Evolutionary conservation across 2,888 invertebrate genomes (phyloP).

Genomic region (Allophyes oxyacanthae): DNA sequence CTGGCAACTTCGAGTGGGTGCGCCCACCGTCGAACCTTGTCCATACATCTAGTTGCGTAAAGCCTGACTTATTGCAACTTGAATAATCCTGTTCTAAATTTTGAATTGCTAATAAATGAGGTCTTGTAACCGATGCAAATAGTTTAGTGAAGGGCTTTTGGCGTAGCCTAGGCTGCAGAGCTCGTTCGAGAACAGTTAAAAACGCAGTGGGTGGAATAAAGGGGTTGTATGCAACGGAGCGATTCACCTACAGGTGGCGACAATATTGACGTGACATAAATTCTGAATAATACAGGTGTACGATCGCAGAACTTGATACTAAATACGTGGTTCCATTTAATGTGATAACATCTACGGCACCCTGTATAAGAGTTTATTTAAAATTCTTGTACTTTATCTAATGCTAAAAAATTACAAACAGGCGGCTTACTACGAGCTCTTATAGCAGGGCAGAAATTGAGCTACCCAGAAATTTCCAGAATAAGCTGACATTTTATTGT

Average conservation of each 20-base stretch:
- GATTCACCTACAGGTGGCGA: background rate
- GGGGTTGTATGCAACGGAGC: conserved; percentile 5
- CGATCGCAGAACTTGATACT: too few species aligned
- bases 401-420: too few species aligned
- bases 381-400: too few species aligned
- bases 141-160: conserved; percentile 48
- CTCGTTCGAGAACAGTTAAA: conserved; percentile 39
- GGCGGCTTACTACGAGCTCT: too few species aligned
- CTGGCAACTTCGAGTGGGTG: conserved; percentile 63
- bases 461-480: too few species aligned
- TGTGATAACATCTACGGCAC: too few species aligned
- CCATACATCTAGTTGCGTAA: conserved; percentile 55
- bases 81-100: conserved; percentile 56
- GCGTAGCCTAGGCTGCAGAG: conserved; percentile 30
- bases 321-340: too few species aligned
- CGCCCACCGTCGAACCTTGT: conserved; percentile 57
- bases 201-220: conserved; percentile 27
- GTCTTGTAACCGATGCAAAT: conserved; percentile 50
- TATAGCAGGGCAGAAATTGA: too few species aligned
- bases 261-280: conserved; percentile 10
- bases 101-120: conserved; percentile 59
- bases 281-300: background rate
- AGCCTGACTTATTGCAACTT: conserved; percentile 50
- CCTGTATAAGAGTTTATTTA: too few species aligned
- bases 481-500: too few species aligned